phyloP scores from a whole-genome alignment of 2,797 vertebrate species.

The Neosalanx taihuensis region DNA sequence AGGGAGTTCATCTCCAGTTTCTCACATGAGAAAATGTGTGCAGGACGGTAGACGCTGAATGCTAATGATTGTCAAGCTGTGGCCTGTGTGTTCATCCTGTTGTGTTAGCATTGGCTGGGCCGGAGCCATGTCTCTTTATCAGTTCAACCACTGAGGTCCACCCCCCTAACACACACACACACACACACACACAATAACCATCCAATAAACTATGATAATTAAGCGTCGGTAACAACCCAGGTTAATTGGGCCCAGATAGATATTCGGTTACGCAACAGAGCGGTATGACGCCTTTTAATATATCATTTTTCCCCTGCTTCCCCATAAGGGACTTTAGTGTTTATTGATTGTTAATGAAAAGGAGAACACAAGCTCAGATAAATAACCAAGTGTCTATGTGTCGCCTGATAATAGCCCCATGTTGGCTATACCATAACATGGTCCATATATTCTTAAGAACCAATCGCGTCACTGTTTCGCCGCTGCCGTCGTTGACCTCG shows the following conservation, averaged over 20 bases:
- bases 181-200: too few relatives aligned
- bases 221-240: conserved; percentile 25
- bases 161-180: background rate
- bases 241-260: conserved; percentile 19
- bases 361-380: conserved; percentile 11
- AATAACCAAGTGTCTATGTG: background rate
- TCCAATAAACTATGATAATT: conserved; percentile 24
- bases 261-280: background rate
- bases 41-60: conserved; percentile 22
- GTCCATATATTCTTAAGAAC: background rate
- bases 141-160: too few relatives aligned
- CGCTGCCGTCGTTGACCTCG: background rate
- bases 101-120: background rate
- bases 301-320: background rate
- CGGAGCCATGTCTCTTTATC: background rate
- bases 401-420: conserved; percentile 1
- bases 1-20: conserved; percentile 8
- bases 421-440: conserved; percentile 3
- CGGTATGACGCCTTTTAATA: conserved; percentile 9
- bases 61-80: conserved; percentile 16
- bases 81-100: background rate
- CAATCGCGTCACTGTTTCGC: background rate
- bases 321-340: conserved; percentile 17
- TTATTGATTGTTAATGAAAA: conserved; percentile 13
- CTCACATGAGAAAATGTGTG: conserved; percentile 26